Percentiles rank a stretch among this genome's conserved stretches.
Evolutionary conservation across 2,113 vertebrate species (phyloP).

Genomic region (Myotis yumanensis): DNA sequence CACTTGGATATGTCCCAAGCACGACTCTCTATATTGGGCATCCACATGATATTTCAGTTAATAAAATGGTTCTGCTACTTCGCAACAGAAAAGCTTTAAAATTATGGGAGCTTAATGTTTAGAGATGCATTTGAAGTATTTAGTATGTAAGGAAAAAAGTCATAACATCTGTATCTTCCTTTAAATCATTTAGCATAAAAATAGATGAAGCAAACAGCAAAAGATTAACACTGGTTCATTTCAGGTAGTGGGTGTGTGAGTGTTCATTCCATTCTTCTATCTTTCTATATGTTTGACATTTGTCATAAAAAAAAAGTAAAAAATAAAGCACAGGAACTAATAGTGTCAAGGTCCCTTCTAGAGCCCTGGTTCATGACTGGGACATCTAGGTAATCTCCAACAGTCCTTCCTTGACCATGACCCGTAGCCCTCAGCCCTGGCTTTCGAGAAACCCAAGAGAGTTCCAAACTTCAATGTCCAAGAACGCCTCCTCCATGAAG

Average conservation of each 20-base stretch:
- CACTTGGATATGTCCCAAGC: not conserved
- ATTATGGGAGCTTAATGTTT: not conserved
- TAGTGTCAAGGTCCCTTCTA: not conserved
- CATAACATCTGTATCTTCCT: not conserved
- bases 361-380: not conserved
- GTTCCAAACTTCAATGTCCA: not conserved
- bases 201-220: not conserved
- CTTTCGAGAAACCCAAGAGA: not conserved
- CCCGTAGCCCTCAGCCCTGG: not conserved
- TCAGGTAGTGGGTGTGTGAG: not conserved
- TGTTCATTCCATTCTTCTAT: not conserved
- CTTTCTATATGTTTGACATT: not conserved
- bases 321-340: not conserved
- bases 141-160: not conserved
- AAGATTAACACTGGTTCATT: not conserved
- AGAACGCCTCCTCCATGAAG: not conserved
- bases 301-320: not conserved
- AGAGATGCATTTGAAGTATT: not conserved
- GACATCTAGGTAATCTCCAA: not conserved
- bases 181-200: conserved; percentile 28
- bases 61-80: not conserved
- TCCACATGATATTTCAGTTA: not conserved
- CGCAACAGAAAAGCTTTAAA: not conserved
- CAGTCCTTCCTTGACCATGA: not conserved
- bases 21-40: not conserved